phyloP scores from a whole-genome alignment of 2,797 vertebrate genomes.

The Decapterus maruadsi region DNA sequence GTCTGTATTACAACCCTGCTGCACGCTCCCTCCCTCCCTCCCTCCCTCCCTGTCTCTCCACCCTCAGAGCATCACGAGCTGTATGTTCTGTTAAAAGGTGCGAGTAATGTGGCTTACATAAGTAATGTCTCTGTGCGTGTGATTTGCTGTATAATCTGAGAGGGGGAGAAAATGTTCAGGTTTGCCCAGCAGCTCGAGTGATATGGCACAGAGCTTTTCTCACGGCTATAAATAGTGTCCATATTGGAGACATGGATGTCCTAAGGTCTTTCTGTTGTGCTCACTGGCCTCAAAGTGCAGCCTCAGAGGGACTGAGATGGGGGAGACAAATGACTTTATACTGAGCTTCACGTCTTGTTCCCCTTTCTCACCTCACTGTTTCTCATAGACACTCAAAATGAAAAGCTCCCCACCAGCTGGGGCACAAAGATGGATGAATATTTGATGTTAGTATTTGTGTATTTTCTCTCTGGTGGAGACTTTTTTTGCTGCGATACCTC shows the following conservation, averaged over 20 bases:
- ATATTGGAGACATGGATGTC: slow-evolving; percentile 60
- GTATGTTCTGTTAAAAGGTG: slow-evolving; percentile 58
- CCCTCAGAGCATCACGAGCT: slow-evolving; percentile 31
- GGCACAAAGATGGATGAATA: slow-evolving; percentile 70
- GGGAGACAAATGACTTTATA: slow-evolving; percentile 48
- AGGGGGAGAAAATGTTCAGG: slow-evolving; percentile 37
- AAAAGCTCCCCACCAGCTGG: slow-evolving; percentile 40
- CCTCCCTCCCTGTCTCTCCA: neutral
- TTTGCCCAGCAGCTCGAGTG: slow-evolving; percentile 53
- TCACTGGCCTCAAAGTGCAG: slow-evolving; percentile 54
- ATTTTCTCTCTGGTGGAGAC: slow-evolving; percentile 48
- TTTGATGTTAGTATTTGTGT: slow-evolving; percentile 69
- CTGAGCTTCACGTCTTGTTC: slow-evolving; percentile 23
- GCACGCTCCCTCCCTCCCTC: no score
- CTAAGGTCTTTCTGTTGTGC: slow-evolving; percentile 54
- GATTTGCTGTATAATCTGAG: slow-evolving; percentile 40
- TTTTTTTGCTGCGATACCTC: slow-evolving; percentile 48
- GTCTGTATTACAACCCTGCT: slow-evolving; percentile 34
- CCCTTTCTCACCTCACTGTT: slow-evolving; percentile 49
- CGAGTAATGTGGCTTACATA: slow-evolving; percentile 71
- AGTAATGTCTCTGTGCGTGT: slow-evolving; percentile 44
- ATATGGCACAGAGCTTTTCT: slow-evolving; percentile 61
- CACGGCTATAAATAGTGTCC: slow-evolving; percentile 77
- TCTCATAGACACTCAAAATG: slow-evolving; percentile 38
- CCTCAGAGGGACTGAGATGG: slow-evolving; percentile 47